phyloP scores from a whole-genome alignment of 1,140 invertebrate species.

The Thalassaphorura encarpata region DNA sequence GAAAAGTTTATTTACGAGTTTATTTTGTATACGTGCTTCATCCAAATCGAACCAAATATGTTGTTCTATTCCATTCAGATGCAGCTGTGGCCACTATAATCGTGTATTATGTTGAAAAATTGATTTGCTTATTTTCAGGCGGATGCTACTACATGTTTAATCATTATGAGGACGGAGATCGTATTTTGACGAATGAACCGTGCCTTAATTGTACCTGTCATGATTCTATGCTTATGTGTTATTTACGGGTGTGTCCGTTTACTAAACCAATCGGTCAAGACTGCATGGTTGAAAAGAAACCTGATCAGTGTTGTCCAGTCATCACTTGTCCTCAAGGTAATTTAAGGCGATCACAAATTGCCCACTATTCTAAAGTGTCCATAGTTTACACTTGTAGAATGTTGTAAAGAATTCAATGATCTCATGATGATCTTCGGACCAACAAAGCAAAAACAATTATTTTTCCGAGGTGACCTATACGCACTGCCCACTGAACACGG shows the following conservation, averaged over 20 bases:
- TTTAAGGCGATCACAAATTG: too few relatives aligned
- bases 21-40: too few relatives aligned
- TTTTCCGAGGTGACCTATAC: too few relatives aligned
- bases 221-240: constrained; percentile 91
- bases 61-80: not conserved
- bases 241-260: constrained; percentile 82
- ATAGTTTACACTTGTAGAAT: too few relatives aligned
- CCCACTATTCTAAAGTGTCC: too few relatives aligned
- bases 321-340: constrained; percentile 87
- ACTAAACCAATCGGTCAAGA: constrained; percentile 84
- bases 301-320: constrained; percentile 84
- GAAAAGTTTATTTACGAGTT: not conserved
- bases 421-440: too few relatives aligned
- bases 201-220: constrained; percentile 92
- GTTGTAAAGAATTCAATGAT: too few relatives aligned
- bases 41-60: not conserved
- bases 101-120: not conserved
- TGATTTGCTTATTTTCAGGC: constrained; percentile 30
- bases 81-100: not conserved
- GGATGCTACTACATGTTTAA: constrained; percentile 92
- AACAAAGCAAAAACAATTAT: too few relatives aligned
- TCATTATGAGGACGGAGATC: constrained; percentile 81
- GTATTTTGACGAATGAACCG: constrained; percentile 86
- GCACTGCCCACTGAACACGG: too few relatives aligned
- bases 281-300: constrained; percentile 76